A percentile compares a stretch with the other conserved stretches of the same genome.
phyloP scores from a whole-genome alignment of 2,888 invertebrate species.

The Pammene aurita region DNA sequence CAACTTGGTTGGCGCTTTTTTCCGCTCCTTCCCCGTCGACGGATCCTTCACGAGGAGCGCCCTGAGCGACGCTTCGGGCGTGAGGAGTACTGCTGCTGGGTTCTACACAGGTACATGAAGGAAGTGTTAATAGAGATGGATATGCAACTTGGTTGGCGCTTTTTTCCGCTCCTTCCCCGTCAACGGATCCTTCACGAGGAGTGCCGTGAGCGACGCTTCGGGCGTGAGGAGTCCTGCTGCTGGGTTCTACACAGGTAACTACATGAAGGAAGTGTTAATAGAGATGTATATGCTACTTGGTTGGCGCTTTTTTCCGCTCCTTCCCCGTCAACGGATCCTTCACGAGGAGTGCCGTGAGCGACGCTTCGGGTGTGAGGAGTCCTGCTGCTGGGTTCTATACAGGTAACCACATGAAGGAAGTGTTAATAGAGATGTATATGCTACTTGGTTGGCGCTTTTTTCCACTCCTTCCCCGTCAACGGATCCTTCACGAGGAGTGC shows the following conservation, averaged over 20 bases:
- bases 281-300: slow-evolving; percentile 82
- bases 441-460: slow-evolving; percentile 89
- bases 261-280: not conserved
- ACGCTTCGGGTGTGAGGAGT: slow-evolving; percentile 90
- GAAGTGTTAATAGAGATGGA: too few relatives aligned
- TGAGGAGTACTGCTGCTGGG: slow-evolving; percentile 89
- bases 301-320: slow-evolving; percentile 89
- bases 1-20: slow-evolving; percentile 89
- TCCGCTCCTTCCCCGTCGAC: slow-evolving; percentile 90
- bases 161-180: slow-evolving; percentile 91
- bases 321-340: slow-evolving; percentile 91
- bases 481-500: slow-evolving; percentile 90
- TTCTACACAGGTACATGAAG: slow-evolving; percentile 85
- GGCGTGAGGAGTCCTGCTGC: slow-evolving; percentile 90
- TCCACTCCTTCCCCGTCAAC: slow-evolving; percentile 90
- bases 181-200: slow-evolving; percentile 88
- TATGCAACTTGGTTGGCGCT: slow-evolving; percentile 87
- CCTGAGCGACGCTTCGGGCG: slow-evolving; percentile 91
- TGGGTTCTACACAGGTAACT: slow-evolving; percentile 89
- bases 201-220: slow-evolving; percentile 91
- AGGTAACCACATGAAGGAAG: slow-evolving; percentile 66
- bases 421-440: slow-evolving; percentile 59
- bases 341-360: slow-evolving; percentile 90
- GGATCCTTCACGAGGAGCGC: slow-evolving; percentile 90
- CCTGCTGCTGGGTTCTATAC: slow-evolving; percentile 89